Evolutionary conservation across 2,797 vertebrate genomes (phyloP).

Genomic region (Bryconaethiops microstoma): DNA sequence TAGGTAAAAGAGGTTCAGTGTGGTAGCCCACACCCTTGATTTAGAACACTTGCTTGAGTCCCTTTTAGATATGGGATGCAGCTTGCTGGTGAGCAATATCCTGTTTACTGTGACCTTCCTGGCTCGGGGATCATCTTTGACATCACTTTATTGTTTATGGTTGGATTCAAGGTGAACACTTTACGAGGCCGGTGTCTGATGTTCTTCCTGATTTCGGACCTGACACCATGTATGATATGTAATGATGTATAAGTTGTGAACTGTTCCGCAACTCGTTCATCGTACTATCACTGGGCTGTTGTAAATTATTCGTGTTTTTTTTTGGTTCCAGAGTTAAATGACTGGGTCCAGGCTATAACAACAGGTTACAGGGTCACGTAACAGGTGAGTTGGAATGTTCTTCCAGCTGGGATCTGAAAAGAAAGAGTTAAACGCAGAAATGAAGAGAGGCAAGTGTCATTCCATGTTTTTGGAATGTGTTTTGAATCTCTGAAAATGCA

Average conservation of each 20-base stretch:
- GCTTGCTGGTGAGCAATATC: constrained; percentile 80
- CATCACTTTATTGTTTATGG: constrained; percentile 78
- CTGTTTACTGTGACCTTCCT: constrained; percentile 83
- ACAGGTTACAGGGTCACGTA: too few relatives aligned
- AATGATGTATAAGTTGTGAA: constrained; percentile 7
- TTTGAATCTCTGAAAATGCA: constrained; percentile 44
- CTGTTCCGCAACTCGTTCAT: not conserved
- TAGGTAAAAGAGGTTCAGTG: not conserved
- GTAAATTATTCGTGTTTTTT: not conserved
- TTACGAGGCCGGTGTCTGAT: constrained; percentile 46
- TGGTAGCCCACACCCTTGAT: constrained; percentile 5
- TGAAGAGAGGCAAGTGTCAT: not conserved
- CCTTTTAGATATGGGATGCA: constrained; percentile 80
- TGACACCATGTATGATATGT: constrained; percentile 13
- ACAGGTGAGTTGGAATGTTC: not conserved
- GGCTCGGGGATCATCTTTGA: constrained; percentile 77
- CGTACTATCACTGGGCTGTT: not conserved
- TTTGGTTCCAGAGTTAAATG: not conserved
- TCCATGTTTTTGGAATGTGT: constrained; percentile 44
- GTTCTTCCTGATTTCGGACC: constrained; percentile 44
- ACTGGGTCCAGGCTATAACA: not conserved
- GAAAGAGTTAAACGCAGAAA: constrained; percentile 36
- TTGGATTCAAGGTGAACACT: constrained; percentile 76
- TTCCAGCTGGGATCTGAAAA: not conserved
- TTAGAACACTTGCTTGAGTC: constrained; percentile 61